Base-by-base conservation (phyloP, 2,888 invertebrate genomes). In the Drosophila algonquin region DNA sequence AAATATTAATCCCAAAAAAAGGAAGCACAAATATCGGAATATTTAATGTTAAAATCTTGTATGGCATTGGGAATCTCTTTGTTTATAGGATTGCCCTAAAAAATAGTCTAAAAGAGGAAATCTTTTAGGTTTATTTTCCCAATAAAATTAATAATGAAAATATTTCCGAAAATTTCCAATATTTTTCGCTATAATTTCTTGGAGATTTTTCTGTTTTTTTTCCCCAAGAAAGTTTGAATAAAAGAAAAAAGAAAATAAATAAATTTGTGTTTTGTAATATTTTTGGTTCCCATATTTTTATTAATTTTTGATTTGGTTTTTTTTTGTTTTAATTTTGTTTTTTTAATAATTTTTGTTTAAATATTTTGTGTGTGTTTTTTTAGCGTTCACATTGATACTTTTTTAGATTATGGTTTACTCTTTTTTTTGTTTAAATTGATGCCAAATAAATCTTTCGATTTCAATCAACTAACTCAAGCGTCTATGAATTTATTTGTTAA, bases 401-500 rank as follows among this genome's bases (percentile, higher is more conserved):
- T 21, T 21, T 21, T 21, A 86, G 71, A 75, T 73, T 21, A 63
- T 65, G 53, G 67, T 57, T 67, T 72, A 65, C 63, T 57, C 51
- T 72, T 53, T 58, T 52, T 65, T 2, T 21, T n/a, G n/a, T 21
- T 21, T 21, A 68, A 30, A 67, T 58, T 76, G 40, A 6, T 7
- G 40, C 40, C 40, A 73, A 71, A 71, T 71, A 54, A 61, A 50
- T 54, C 62, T 55, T 62, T 55, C 45, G 45, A 51, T 56, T 21
- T 21, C 3, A 3, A 18, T 18, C 69, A 87, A 75, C 77, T 87
- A 89, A 89, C 86, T 89, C 80, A 84, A 89, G 85, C 85, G 80
- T 87, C 89, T 86, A 86, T 81, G 65, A 84, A 89, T 89, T 89
- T 87, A 84, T 63, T 21, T 76, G 30, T 30, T 30, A 30, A 30